Conservation (phyloP, 2,113 vertebrate genomes). For the Numenius arquata region DNA sequence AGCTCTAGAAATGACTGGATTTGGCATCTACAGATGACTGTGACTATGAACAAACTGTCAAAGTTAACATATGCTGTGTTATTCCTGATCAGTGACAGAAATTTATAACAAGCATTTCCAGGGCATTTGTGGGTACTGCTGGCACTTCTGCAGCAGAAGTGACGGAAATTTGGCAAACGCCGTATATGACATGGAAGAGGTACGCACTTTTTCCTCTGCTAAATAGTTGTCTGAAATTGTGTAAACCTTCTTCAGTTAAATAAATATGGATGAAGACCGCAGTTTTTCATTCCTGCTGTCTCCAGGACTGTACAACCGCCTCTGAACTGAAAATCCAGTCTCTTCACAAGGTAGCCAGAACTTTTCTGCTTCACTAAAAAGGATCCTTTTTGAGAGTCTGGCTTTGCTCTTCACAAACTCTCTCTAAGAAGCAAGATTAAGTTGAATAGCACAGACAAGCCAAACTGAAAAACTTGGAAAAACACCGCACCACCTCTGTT, state of each 20-base stretch:
- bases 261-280: not conserved
- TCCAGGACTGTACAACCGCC: not conserved
- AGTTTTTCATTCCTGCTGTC: slow-evolving; percentile 20
- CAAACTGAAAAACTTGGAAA: not conserved
- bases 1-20: not conserved
- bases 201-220: not conserved
- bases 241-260: not conserved
- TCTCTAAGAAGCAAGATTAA: not conserved
- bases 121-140: not conserved
- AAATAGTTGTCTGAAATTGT: not conserved
- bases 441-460: not conserved
- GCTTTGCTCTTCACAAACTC: not conserved
- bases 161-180: not conserved
- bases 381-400: not conserved
- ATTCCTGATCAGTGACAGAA: not conserved
- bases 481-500: rapidly evolving
- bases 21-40: not conserved
- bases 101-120: not conserved
- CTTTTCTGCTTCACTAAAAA: not conserved
- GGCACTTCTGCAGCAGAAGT: not conserved
- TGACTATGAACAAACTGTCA: not conserved
- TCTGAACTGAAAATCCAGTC: slow-evolving; percentile 7
- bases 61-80: not conserved
- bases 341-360: not conserved
- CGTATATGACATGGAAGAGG: not conserved